These are phyloP conservation scores for Tapera naevia DNA, from an alignment of 2,797 vertebrate genomes.

Conservation along the genomic window DNA sequence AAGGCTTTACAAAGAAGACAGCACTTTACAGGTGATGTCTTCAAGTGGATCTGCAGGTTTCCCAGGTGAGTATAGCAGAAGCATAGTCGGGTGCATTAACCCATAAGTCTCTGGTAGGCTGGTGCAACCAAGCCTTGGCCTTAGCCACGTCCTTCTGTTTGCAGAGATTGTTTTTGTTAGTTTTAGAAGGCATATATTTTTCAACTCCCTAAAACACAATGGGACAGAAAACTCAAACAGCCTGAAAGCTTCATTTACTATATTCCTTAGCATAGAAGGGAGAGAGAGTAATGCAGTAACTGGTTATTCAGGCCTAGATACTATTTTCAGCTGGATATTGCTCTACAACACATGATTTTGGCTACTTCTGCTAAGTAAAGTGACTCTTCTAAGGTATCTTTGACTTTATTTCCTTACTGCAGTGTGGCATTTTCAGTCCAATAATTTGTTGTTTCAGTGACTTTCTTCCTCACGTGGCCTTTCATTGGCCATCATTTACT, in stretches of 20 bases:
- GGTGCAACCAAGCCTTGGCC: neutral
- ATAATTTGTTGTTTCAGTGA: neutral
- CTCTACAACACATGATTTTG: neutral
- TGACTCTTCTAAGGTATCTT: neutral
- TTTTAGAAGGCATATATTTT: neutral
- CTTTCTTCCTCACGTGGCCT: neutral
- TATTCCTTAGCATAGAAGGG: neutral
- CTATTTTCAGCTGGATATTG: neutral
- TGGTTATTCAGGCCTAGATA: neutral
- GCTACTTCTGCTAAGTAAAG: neutral
- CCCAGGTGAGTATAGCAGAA: neutral
- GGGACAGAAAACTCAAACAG: neutral
- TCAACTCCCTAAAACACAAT: neutral
- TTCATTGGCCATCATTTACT: neutral
- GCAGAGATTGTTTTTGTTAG: neutral
- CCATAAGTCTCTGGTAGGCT: fast-evolving
- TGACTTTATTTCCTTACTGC: neutral
- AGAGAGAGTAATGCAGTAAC: neutral
- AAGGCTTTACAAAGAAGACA: neutral
- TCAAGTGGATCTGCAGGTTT: neutral
- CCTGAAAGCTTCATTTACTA: neutral
- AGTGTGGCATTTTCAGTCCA: neutral
- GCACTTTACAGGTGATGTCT: neutral
- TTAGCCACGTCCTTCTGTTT: neutral
- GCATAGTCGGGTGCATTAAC: neutral